A percentile compares a stretch with the other conserved stretches of the same genome.
Evolutionary conservation across 2,113 vertebrate species (phyloP).

Genomic region (Solea senegalensis): DNA sequence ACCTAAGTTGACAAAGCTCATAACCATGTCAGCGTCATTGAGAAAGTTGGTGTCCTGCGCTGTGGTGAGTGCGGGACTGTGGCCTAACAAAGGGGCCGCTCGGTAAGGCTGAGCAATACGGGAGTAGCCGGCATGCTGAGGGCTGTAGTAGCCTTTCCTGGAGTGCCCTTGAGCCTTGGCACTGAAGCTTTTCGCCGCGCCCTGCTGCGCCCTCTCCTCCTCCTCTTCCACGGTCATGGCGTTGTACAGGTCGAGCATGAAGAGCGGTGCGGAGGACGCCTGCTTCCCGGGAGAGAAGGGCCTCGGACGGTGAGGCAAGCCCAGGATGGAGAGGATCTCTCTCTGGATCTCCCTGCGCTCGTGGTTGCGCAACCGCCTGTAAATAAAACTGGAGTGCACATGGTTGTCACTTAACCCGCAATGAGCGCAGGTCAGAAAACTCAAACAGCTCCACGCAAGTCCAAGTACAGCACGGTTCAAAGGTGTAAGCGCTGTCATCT

Average conservation of each 20-base stretch:
- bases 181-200: conserved; percentile 82
- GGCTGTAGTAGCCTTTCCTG: conserved; percentile 84
- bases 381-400: conserved; percentile 99
- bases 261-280: conserved; percentile 96
- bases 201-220: conserved; percentile 73
- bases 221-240: conserved; percentile 96
- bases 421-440: conserved; percentile 86
- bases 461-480: conserved; percentile 83
- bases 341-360: conserved; percentile 98
- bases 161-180: conserved; percentile 83
- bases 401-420: conserved; percentile 93
- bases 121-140: conserved; percentile 87
- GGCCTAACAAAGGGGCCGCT: conserved; percentile 70
- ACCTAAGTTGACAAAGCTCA: conserved; percentile 99
- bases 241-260: conserved; percentile 99
- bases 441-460: conserved; percentile 90
- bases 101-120: conserved; percentile 85
- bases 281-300: conserved; percentile 97
- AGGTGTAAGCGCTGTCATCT: conserved; percentile 86
- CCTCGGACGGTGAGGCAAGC: conserved; percentile 95
- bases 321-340: conserved; percentile 99
- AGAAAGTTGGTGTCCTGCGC: conserved; percentile 95
- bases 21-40: conserved; percentile 99
- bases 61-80: conserved; percentile 86
- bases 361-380: conserved; percentile 96